Conservation (phyloP, 2,888 invertebrate genomes). For the Lingula anatina region DNA sequence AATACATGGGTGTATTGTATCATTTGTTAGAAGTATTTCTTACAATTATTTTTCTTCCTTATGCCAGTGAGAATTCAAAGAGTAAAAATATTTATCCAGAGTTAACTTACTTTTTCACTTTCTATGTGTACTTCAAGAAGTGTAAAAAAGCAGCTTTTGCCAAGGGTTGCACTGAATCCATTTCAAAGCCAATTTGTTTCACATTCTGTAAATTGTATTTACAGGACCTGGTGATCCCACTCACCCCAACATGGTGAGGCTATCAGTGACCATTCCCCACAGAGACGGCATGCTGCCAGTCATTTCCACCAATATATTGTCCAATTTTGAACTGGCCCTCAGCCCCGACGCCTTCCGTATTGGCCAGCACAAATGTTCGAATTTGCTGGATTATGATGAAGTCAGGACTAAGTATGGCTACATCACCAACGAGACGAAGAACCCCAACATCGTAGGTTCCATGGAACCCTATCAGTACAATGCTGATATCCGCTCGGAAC, state of each 20-base stretch:
- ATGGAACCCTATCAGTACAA: constrained; percentile 45
- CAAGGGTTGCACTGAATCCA: too few species aligned
- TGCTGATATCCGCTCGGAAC: constrained; percentile 23
- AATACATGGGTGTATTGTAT: background rate
- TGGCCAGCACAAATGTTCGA: constrained; percentile 48
- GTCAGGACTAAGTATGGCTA: constrained; percentile 34
- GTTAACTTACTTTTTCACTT: too few species aligned
- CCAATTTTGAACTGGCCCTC: constrained; percentile 49
- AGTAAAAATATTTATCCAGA: too few species aligned
- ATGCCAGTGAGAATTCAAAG: too few species aligned
- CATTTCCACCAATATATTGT: constrained; percentile 43
- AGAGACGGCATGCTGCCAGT: constrained; percentile 50
- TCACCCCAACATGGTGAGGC: constrained; percentile 41
- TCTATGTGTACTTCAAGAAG: too few species aligned
- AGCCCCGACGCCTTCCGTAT: constrained; percentile 42
- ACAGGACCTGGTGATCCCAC: constrained; percentile 38
- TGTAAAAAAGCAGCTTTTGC: too few species aligned
- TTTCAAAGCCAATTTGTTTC: too few species aligned
- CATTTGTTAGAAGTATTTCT: too few species aligned
- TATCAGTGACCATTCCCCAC: constrained; percentile 47
- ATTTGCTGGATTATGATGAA: constrained; percentile 41
- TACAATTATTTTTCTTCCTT: too few species aligned
- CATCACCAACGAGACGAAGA: constrained; percentile 36
- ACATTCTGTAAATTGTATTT: too few species aligned
- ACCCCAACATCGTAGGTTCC: constrained; percentile 28